Percentiles rank a stretch among this genome's conserved stretches.
Conservation (phyloP, 1,140 invertebrate genomes). For the Kradibia gibbosae region DNA sequence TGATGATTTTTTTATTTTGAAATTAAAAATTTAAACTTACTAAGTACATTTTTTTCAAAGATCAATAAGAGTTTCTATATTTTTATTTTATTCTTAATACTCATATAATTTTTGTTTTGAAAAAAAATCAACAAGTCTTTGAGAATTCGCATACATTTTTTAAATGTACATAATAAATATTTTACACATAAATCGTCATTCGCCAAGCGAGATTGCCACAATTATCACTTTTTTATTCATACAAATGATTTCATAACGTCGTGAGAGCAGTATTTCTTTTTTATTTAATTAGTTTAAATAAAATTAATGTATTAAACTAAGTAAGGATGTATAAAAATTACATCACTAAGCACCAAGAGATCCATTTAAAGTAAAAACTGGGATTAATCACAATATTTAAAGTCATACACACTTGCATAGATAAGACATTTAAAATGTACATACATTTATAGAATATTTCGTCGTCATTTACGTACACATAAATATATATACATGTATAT, state of each 20-base stretch:
- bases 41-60: slow-evolving; percentile 45
- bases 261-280: slow-evolving; percentile 1
- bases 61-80: slow-evolving; percentile 13
- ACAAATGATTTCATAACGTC: not conserved
- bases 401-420: slow-evolving; percentile 6
- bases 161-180: slow-evolving; percentile 33
- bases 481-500: not conserved
- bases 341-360: slow-evolving; percentile 52
- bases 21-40: slow-evolving; percentile 26
- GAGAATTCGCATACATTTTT: slow-evolving; percentile 27
- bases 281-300: not conserved
- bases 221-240: slow-evolving; percentile 8
- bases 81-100: slow-evolving; percentile 9
- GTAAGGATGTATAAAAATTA: slow-evolving; percentile 38
- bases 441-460: not conserved
- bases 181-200: slow-evolving; percentile 38
- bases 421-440: not conserved
- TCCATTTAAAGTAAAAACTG: slow-evolving; percentile 45
- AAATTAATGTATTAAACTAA: slow-evolving; percentile 40
- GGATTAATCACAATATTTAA: slow-evolving; percentile 46
- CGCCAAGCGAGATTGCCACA: not conserved
- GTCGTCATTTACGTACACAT: no score
- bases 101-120: not conserved
- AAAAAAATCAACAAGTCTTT: slow-evolving; percentile 32
- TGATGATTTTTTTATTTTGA: slow-evolving; percentile 39